phyloP scores from a whole-genome alignment of 2,797 vertebrate genomes.

The Pachyuromys duprasi region DNA sequence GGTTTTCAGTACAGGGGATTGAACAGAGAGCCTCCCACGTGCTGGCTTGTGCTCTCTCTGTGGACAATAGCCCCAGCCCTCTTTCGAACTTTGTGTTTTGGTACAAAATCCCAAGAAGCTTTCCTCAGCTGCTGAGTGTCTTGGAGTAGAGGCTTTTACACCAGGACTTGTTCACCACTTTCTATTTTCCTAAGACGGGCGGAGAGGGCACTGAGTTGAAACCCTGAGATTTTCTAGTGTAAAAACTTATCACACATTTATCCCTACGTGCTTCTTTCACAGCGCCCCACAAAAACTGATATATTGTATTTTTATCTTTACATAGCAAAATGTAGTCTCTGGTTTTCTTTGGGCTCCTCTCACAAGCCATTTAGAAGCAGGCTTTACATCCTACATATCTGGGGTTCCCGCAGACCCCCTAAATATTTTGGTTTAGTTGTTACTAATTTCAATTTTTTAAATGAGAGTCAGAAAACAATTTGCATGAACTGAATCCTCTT shows the following conservation, averaged over 20 bases:
- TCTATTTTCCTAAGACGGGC: background rate
- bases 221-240: background rate
- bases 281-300: background rate
- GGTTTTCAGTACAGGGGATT: no score
- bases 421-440: background rate
- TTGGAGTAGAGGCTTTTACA: background rate
- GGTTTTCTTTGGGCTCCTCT: background rate
- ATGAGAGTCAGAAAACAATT: background rate
- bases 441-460: background rate
- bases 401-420: background rate
- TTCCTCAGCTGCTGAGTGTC: background rate
- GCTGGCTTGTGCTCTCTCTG: no score
- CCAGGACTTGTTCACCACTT: background rate
- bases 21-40: background rate
- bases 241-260: background rate
- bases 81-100: background rate
- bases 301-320: background rate
- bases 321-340: background rate
- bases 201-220: background rate
- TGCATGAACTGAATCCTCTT: conserved; percentile 23
- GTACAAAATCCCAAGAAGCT: background rate
- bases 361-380: background rate
- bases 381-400: background rate
- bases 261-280: background rate
- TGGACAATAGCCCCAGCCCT: background rate